Evolutionary conservation across 2,888 invertebrate species (phyloP), one percentile per base, ranked within the genome.

Genomic region (Onthophagus sagittarius): DNA sequence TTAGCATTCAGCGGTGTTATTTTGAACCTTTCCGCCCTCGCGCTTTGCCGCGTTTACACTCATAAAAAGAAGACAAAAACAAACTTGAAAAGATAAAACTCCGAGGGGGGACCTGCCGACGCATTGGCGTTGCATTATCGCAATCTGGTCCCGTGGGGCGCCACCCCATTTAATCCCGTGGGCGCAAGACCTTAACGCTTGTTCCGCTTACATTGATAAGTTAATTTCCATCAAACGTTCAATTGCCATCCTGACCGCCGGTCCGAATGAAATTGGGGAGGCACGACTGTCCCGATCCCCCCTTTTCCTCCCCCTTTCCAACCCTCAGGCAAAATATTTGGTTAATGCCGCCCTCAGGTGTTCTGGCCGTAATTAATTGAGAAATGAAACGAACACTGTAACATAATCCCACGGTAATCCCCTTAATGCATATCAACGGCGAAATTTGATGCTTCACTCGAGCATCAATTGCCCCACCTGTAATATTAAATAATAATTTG

Each of bases 221-320:
- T 67, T 67, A 67, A 67, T 67, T 67, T 67, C 67, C 23, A 67
- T 67, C 67, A 67, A 67, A 67, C 67, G 32, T 67, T 67, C 32
- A 32, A 67, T 67, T 67, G 23, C 23, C 67, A n/a, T 67, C 67
- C n/a, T 32, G 32, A 23, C 67, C 14, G 14, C 14, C 63, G 14
- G 63, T 63, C 67, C 9, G n/a, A 31, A 67, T 67, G 23, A n/a
- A 67, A 15, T 11, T 11, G 39, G 39, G 39, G 39, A 11, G 11
- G 9, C 39, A 53, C 11, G 2, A 11, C 39, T 53, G 11, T 53
- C 39, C 39, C 39, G 9, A 53, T 9, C 39, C 39, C 39, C 39
- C 39, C 39, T 23, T 23, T 23, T 23, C 23, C 23, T 23, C 39
- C 6, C 39, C 39, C 9, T 53, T 53, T 3, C 23, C 39, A 11